phyloP scores from a whole-genome alignment of 2,888 invertebrate genomes.

The Apotomis capreana region DNA sequence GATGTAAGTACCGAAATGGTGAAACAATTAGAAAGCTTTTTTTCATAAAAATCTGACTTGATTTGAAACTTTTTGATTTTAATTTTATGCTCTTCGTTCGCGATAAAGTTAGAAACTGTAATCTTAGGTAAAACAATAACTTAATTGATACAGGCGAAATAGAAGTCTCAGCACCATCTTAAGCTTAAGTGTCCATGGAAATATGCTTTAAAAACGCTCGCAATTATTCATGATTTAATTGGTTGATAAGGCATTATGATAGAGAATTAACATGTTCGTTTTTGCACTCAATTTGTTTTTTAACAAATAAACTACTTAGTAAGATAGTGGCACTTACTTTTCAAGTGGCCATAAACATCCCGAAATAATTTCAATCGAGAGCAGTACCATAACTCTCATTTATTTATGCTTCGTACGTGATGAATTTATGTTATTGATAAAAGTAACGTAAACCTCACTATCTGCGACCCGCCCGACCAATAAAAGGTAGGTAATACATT shows the following conservation, averaged over 20 bases:
- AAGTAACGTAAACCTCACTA: conserved; percentile 67
- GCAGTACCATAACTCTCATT: conserved; percentile 41
- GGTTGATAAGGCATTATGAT: no score
- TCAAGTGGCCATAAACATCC: conserved; percentile 34
- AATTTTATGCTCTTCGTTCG: background rate
- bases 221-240: background rate
- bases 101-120: background rate
- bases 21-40: background rate
- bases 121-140: background rate
- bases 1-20: background rate
- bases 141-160: background rate
- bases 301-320: conserved; percentile 1
- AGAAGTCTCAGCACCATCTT: background rate
- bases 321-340: conserved; percentile 4
- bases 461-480: conserved; percentile 67
- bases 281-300: background rate
- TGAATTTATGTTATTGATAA: conserved; percentile 60
- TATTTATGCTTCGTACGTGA: conserved; percentile 44
- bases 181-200: no score
- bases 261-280: no score
- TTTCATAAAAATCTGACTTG: background rate
- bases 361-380: conserved; percentile 40
- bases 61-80: background rate
- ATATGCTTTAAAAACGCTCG: background rate
- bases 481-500: conserved; percentile 80